Base-by-base conservation (phyloP, 30 jellyfish, hydroid and myxozoan genomes). In the Pseudorhiza aurosa region DNA sequence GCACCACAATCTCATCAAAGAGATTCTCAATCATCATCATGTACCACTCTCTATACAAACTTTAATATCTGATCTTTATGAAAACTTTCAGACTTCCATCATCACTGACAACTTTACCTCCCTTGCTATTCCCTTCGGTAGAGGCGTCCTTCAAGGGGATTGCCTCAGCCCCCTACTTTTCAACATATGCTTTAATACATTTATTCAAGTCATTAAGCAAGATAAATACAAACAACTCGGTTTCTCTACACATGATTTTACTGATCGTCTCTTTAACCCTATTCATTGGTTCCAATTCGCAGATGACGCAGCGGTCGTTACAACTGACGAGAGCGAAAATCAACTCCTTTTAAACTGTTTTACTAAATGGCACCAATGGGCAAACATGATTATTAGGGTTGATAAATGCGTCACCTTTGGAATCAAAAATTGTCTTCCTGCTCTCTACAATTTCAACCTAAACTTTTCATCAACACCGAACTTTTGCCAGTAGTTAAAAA, bases 251-350 rank as follows among this genome's bases (percentile, higher is more conserved):
- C 58, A 65, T 36, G 72, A 65, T 43, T 5, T 19, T 4, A 65
- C 55, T 18, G 58, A 65, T 18, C 72, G 58, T 28, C 49, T 65
- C 37, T 65, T 65, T 43, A 22, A 65, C 8, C 79, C 79, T 29
- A 25, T 65, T 2, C 79, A 65, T 25, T 65, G 79, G 79, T 65
- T 65, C 58, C 79, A 65, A 36, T 65, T 30, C 32, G 79, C 79
- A 65, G 58, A 65, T 28, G 25, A 25, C 26, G 79, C 79, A 28
- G 79, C 79, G 18, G 79, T 65, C 22, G 58, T 65, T 8, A 65
- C 58, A 28, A 65, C 18, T 6, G 72, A 36, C 18, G 79, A 65
- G 10, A 4, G 2, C 2, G 79, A 65, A 36, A 65, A 65, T 36
- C 79, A 65, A n/a, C 25, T 65, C 58, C 58, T 65, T 36, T 36